phyloP scores from a whole-genome alignment of 2,113 vertebrate species.

The Macaca mulatta region DNA sequence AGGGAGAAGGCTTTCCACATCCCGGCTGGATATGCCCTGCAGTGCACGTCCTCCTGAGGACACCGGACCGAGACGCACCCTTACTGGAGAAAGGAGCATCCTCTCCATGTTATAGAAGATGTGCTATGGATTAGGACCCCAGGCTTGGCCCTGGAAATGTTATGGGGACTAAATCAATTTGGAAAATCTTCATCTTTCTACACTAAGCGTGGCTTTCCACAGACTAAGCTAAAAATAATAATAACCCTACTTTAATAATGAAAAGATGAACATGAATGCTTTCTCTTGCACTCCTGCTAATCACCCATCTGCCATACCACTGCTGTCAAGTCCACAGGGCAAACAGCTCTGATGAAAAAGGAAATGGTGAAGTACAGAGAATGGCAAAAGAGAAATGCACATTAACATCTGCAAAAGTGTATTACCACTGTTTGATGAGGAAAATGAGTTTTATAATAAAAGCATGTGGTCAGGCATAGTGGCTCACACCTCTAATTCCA shows the following conservation, averaged over 20 bases:
- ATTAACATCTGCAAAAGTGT: background rate
- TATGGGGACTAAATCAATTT: background rate
- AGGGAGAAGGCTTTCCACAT: background rate
- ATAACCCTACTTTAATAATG: background rate
- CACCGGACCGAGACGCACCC: accelerated
- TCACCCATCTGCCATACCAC: background rate
- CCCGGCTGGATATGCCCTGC: accelerated
- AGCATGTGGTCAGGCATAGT: no score
- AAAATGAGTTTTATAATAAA: background rate
- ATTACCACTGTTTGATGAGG: background rate
- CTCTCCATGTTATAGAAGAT: background rate
- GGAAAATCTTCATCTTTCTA: background rate
- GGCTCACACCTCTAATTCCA: no score
- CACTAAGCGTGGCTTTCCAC: background rate
- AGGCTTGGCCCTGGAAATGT: background rate
- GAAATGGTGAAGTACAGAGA: background rate
- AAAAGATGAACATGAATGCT: background rate
- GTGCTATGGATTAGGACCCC: background rate
- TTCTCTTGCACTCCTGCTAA: background rate
- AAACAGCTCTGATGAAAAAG: background rate
- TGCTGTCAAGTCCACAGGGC: background rate
- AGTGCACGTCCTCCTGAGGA: background rate
- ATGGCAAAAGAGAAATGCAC: background rate
- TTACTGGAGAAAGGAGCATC: background rate
- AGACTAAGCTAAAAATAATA: background rate